These are phyloP conservation scores for Malthinus flaveolus DNA, from an alignment of 2,888 invertebrate genomes.

Conservation along the genomic window DNA sequence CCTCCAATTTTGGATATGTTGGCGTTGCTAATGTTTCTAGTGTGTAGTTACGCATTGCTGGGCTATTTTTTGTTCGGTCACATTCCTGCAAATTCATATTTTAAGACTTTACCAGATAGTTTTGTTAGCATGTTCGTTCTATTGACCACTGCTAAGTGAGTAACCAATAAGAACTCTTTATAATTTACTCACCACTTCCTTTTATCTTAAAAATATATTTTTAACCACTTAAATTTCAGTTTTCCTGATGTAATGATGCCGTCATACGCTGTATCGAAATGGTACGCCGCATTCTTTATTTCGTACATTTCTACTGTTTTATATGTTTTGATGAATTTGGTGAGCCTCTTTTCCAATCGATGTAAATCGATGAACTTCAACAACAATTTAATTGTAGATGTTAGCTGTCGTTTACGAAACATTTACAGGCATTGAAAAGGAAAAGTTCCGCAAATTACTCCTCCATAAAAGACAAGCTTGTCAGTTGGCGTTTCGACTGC, in stretches of 20 bases:
- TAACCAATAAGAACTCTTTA: constrained; percentile 39
- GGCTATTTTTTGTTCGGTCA: constrained; percentile 82
- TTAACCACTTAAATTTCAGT: constrained; percentile 58
- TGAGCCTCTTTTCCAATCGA: constrained; percentile 41
- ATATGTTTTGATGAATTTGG: constrained; percentile 88
- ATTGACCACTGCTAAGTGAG: constrained; percentile 90
- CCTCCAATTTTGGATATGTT: constrained; percentile 90
- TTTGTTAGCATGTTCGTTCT: constrained; percentile 89
- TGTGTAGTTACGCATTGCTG: constrained; percentile 78
- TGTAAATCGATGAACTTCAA: too few relatives aligned
- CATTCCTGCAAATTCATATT: constrained; percentile 74
- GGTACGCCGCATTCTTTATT: constrained; percentile 86
- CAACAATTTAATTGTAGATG: constrained; percentile 59
- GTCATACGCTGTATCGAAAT: constrained; percentile 77
- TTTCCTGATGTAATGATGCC: constrained; percentile 95
- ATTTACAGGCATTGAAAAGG: constrained; percentile 82
- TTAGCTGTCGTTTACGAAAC: constrained; percentile 89
- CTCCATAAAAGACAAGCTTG: constrained; percentile 82
- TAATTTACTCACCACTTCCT: not conserved
- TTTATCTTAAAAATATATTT: too few relatives aligned
- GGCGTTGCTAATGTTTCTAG: constrained; percentile 80
- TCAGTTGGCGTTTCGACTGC: constrained; percentile 76
- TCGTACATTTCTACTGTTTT: constrained; percentile 82
- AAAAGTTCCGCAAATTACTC: constrained; percentile 80
- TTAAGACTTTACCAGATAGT: constrained; percentile 76